Base-by-base conservation (phyloP, 1,140 invertebrate species). In the Scaptomyza montana region DNA sequence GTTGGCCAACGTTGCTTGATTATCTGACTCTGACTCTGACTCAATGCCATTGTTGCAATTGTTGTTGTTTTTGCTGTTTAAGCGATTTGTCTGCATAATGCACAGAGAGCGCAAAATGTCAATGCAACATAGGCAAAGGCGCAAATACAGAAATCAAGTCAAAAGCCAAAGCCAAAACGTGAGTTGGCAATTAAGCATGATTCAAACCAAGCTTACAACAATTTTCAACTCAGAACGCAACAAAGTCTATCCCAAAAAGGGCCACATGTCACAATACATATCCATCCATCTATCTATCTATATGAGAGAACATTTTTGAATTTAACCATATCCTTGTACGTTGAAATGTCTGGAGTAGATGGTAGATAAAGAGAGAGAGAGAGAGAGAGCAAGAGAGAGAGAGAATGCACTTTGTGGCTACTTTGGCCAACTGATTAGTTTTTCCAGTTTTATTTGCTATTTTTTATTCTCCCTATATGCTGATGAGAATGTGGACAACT, bases 151-250 rank as follows among this genome's bases (percentile, higher is more conserved):
- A 74, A 82, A 87, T 73, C 82, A 86, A 87, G 66, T 71, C 82
- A 87, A 71, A 55, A 71, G 68, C 60, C 60, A 70, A 62, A 75
- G 63, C 75, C 75, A 85, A 87, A 87, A 87, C 84, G 84, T 87
- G 84, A 87, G 84, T 66, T 89, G 84, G 84, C 84, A 87, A 87
- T 87, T 87, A 87, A 87, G 80, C 76, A 84, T 70, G 62, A 57
- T 72, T 61, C 61, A 55, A 54, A 51, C 56, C 72, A 74, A 61
- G 50, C 41, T 68, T 25, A 51, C 10, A 6, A 6, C 6, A 30
- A 30, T 0, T 43, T 43, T 5, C 8, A 1, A 51, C 19, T 28
- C 28, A 30, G 43, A 45, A 65, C 30, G 33, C 33, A 78, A 78
- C 21, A 25, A 25, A 25, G 21, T 25, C 21, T 2, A 55, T 56